Percentiles rank a stretch among this genome's conserved stretches.
phyloP scores from a whole-genome alignment of 2,888 invertebrate species.

The Syritta pipiens region DNA sequence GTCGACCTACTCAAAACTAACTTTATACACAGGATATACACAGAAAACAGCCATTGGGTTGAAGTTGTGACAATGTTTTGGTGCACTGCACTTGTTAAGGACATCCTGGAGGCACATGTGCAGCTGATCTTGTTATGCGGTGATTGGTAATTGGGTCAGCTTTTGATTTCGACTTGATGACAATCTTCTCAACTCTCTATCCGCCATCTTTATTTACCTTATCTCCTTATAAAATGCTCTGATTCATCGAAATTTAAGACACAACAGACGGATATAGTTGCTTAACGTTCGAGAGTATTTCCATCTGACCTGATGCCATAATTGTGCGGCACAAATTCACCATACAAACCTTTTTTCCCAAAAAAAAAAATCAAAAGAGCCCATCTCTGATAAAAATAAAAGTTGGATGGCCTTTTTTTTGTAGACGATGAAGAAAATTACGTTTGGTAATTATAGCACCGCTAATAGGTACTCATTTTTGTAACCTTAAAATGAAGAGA shows the following conservation, averaged over 20 bases:
- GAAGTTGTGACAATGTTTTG: no score
- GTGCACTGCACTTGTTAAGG: no score
- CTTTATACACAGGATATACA: no score
- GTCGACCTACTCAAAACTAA: no score
- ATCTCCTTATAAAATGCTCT: slow-evolving; percentile 5
- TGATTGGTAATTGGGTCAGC: no score
- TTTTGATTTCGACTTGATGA: no score
- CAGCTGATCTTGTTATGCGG: no score
- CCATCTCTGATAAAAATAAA: not conserved
- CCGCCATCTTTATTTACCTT: not conserved
- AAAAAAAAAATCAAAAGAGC: slow-evolving; percentile 11
- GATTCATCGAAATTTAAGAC: slow-evolving; percentile 19
- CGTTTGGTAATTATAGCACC: slow-evolving; percentile 13
- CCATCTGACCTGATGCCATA: slow-evolving; percentile 47
- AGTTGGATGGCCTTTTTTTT: slow-evolving; percentile 15
- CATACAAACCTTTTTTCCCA: not conserved
- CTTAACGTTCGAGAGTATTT: slow-evolving; percentile 20
- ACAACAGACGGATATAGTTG: no score
- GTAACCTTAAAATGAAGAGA: no score
- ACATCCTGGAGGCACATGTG: no score
- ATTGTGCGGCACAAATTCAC: not conserved
- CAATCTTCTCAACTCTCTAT: no score
- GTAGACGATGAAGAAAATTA: slow-evolving; percentile 15
- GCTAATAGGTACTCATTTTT: not conserved
- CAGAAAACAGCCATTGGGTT: no score